Evolutionary conservation across 2,888 invertebrate genomes (phyloP).

Genomic region (Apantesis nais): DNA sequence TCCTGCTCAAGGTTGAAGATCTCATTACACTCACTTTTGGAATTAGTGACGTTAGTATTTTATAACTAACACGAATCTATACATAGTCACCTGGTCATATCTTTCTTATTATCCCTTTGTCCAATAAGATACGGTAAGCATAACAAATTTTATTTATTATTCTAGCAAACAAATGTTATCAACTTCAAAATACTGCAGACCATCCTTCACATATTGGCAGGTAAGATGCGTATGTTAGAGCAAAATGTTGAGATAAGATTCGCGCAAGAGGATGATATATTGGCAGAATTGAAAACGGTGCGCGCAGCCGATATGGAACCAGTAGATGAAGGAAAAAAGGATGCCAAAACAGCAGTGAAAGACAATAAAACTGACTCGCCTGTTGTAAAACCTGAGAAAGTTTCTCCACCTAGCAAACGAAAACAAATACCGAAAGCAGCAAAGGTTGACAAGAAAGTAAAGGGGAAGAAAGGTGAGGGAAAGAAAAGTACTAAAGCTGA

Average conservation of each 20-base stretch:
- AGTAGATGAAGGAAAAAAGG: neutral
- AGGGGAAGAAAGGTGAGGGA: neutral
- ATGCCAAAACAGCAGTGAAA: neutral
- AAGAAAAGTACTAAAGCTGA: neutral
- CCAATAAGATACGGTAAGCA: neutral
- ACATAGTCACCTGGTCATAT: neutral
- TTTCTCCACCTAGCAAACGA: neutral
- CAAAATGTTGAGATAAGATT: constrained; percentile 65
- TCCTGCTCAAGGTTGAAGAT: constrained; percentile 13
- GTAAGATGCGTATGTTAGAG: constrained; percentile 69
- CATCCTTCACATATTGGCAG: constrained; percentile 68
- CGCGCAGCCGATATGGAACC: neutral
- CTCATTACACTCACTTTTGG: constrained; percentile 12
- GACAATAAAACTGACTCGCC: neutral
- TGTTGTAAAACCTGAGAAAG: neutral
- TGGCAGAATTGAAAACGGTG: neutral
- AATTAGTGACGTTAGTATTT: neutral
- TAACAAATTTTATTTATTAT: neutral
- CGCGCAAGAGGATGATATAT: constrained; percentile 23
- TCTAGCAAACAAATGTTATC: constrained; percentile 36
- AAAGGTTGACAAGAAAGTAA: constrained; percentile 3
- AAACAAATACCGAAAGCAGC: constrained; percentile 4
- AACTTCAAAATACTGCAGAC: constrained; percentile 70
- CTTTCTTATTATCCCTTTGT: neutral
- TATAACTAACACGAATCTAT: neutral